Conservation (phyloP, 2,888 invertebrate genomes). For the Epinotia nisella region DNA sequence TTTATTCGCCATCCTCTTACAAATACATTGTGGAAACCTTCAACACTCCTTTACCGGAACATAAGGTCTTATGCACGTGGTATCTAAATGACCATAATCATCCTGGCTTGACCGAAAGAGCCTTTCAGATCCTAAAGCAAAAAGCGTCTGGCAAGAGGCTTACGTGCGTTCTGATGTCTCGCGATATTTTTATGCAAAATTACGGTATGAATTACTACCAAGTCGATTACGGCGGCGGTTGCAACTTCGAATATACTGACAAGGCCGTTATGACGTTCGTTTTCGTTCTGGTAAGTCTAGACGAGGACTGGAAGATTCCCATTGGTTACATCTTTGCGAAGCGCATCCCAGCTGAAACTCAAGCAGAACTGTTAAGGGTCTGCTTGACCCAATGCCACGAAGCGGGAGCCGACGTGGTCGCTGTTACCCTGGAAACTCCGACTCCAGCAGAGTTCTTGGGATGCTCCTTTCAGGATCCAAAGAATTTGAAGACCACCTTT, state of each 20-base stretch:
- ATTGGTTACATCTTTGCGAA: constrained; percentile 41
- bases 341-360: constrained; percentile 20
- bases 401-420: constrained; percentile 36
- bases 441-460: constrained; percentile 31
- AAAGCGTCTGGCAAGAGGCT: constrained; percentile 6
- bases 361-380: constrained; percentile 33
- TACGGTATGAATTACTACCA: constrained; percentile 16
- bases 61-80: constrained; percentile 11
- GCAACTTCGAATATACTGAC: constrained; percentile 16
- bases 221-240: constrained; percentile 28
- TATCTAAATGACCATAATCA: constrained; percentile 15
- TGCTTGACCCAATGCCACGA: constrained; percentile 38
- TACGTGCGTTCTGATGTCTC: constrained; percentile 19
- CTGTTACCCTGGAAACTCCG: constrained; percentile 35
- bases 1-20: constrained; percentile 23
- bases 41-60: constrained; percentile 22
- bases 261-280: constrained; percentile 20
- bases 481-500: constrained; percentile 14
- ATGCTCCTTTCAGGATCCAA: constrained; percentile 11
- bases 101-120: constrained; percentile 9
- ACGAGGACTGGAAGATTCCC: constrained; percentile 43
- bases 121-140: constrained; percentile 13
- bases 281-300: constrained; percentile 27
- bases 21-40: constrained; percentile 22
- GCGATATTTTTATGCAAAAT: constrained; percentile 20